A percentile compares a stretch with the other conserved stretches of the same genome.
phyloP scores from a whole-genome alignment of 2,888 invertebrate species.

The Drosophila kanekoi region DNA sequence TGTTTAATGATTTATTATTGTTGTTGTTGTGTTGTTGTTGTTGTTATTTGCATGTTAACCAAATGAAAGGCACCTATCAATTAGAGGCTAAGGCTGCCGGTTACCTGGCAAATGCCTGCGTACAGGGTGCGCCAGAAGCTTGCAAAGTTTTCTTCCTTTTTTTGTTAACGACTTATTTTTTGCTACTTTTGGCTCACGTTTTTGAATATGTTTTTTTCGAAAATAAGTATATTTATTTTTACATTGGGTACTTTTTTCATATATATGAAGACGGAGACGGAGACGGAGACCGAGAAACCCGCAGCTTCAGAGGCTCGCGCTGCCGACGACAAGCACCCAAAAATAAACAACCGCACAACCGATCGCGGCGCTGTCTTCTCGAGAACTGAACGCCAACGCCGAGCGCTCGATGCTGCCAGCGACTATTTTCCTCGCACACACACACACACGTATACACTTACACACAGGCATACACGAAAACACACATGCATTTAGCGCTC shows the following conservation, averaged over 20 bases:
- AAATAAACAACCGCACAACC: slow-evolving; percentile 51
- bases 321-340: slow-evolving; percentile 14
- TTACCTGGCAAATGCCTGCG: slow-evolving; percentile 29
- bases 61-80: slow-evolving; percentile 46
- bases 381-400: slow-evolving; percentile 72
- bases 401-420: slow-evolving; percentile 51
- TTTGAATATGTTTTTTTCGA: slow-evolving; percentile 13
- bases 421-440: slow-evolving; percentile 64
- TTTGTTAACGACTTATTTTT: neutral
- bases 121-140: slow-evolving; percentile 36
- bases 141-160: neutral
- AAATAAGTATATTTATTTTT: slow-evolving; percentile 42
- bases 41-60: slow-evolving; percentile 58
- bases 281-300: slow-evolving; percentile 24
- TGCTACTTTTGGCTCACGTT: neutral
- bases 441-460: no score
- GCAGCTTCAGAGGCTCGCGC: slow-evolving; percentile 34
- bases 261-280: slow-evolving; percentile 2
- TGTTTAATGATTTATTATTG: slow-evolving; percentile 47
- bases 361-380: slow-evolving; percentile 69
- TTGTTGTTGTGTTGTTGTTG: slow-evolving; percentile 40
- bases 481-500: slow-evolving; percentile 26
- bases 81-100: slow-evolving; percentile 53
- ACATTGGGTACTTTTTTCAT: slow-evolving; percentile 39
- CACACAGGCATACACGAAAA: neutral